Evolutionary conservation across 2,888 invertebrate species (phyloP).

Genomic region (Tipula vernalis): DNA sequence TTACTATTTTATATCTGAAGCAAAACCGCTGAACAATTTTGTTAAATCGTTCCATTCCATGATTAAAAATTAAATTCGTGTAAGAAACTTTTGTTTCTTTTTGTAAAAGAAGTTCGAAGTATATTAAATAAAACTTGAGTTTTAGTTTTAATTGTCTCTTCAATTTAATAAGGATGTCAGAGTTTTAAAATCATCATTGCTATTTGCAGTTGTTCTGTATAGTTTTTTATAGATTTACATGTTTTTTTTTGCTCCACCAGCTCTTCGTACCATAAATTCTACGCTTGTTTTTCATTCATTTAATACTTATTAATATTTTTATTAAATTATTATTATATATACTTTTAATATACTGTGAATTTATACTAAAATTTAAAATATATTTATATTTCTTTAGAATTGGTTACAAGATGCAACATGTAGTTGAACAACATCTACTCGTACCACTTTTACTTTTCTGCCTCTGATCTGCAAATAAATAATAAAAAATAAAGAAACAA

Average conservation of each 20-base stretch:
- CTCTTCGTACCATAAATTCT: background rate
- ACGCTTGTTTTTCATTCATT: background rate
- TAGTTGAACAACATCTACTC: constrained; percentile 87
- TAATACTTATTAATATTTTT: background rate
- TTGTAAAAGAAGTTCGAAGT: no score
- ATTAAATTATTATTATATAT: background rate
- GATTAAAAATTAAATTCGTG: no score
- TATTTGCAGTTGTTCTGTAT: no score
- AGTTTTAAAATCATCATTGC: no score
- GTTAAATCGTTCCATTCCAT: no score
- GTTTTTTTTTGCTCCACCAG: background rate
- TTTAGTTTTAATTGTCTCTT: no score
- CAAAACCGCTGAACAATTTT: no score
- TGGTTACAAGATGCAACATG: constrained; percentile 85
- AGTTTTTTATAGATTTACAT: background rate
- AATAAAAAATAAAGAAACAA: background rate
- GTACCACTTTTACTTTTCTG: constrained; percentile 92
- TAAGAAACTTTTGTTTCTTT: no score
- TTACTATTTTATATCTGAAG: no score
- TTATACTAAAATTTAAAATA: constrained; percentile 11
- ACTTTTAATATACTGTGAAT: background rate
- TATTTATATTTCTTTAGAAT: constrained; percentile 17
- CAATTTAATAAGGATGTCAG: no score
- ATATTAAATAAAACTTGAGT: no score
- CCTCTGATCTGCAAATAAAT: constrained; percentile 69